Evolutionary conservation across 2,113 vertebrate species (phyloP).

Genomic region (Felis chaus): DNA sequence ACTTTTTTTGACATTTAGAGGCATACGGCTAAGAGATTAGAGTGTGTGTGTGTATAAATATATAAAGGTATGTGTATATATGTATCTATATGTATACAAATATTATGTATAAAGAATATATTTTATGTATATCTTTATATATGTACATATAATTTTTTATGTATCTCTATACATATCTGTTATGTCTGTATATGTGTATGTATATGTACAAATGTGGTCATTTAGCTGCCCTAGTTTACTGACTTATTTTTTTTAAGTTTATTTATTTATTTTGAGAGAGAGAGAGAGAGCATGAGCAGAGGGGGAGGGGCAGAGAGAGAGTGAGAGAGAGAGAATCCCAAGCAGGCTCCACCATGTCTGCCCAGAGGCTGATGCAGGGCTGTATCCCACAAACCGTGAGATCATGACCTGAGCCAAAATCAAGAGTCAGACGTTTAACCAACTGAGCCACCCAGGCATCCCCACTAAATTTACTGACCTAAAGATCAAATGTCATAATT

Average conservation of each 20-base stretch:
- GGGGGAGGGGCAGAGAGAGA: too few relatives aligned
- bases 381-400: too few relatives aligned
- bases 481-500: constrained; percentile 11
- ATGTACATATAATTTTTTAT: background rate
- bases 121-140: background rate
- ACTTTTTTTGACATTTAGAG: constrained; percentile 27
- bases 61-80: background rate
- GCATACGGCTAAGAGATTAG: background rate
- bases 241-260: background rate
- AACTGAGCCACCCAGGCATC: too few relatives aligned
- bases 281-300: too few relatives aligned
- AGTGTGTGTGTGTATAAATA: background rate
- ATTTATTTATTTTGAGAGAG: too few relatives aligned
- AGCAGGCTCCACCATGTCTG: too few relatives aligned
- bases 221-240: background rate
- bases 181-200: background rate
- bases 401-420: too few relatives aligned
- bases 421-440: too few relatives aligned
- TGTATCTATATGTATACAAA: background rate
- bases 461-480: background rate
- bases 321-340: too few relatives aligned
- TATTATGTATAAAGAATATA: background rate
- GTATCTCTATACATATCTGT: background rate
- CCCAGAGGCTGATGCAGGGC: too few relatives aligned
- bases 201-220: background rate